phyloP scores from a whole-genome alignment of 1,140 invertebrate genomes.

The Saxidomus purpurata region DNA sequence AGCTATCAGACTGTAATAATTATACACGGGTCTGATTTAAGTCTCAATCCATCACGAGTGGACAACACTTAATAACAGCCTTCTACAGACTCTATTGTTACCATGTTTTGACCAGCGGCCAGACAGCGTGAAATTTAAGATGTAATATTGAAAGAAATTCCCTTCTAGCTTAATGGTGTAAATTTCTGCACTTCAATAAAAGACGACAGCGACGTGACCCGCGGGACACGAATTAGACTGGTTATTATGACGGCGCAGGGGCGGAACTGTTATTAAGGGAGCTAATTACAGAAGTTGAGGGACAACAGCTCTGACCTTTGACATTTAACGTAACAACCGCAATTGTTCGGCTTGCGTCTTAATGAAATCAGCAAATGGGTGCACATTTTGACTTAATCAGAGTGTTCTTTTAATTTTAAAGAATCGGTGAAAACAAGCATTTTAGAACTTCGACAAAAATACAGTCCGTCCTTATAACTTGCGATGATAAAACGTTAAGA shows the following conservation, averaged over 20 bases:
- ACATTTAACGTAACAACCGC: not conserved
- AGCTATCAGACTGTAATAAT: not conserved
- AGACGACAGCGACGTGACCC: constrained; percentile 5
- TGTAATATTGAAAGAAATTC: constrained; percentile 16
- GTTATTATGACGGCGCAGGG: not conserved
- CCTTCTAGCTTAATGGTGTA: constrained; percentile 22
- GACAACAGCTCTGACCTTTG: constrained; percentile 3
- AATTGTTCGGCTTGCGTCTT: not conserved
- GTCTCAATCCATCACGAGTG: too few species aligned
- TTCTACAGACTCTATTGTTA: constrained; percentile 5
- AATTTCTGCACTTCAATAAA: constrained; percentile 12
- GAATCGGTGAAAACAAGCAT: too few species aligned
- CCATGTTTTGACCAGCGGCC: constrained; percentile 24
- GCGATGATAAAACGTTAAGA: too few species aligned
- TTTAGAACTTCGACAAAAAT: too few species aligned
- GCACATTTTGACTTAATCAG: not conserved
- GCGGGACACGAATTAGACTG: constrained; percentile 36
- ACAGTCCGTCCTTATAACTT: too few species aligned
- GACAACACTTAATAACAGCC: not conserved
- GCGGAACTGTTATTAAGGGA: not conserved
- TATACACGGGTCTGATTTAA: not conserved
- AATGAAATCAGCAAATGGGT: not conserved
- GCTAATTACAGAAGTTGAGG: not conserved
- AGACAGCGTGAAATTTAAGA: constrained; percentile 7
- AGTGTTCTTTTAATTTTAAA: too few species aligned